Percentiles rank a stretch among this genome's conserved stretches.
Conservation (phyloP, 2,797 vertebrate genomes). For the Melanotaenia maccullochi region DNA sequence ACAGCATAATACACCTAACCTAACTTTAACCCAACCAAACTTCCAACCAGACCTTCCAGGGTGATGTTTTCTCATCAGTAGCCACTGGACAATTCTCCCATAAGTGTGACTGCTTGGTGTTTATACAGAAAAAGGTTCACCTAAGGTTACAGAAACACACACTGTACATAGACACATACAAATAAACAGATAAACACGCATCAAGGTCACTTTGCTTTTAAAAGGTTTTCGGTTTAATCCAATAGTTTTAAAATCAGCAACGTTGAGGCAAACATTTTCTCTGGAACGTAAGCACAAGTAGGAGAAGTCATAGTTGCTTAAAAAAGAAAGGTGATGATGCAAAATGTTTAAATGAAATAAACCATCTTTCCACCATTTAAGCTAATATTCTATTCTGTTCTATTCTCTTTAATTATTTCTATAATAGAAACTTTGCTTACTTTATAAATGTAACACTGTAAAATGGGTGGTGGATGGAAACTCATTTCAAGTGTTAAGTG, state of each 20-base stretch:
- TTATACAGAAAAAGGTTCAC: neutral
- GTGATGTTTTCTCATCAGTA: too few relatives aligned
- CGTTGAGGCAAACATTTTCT: neutral
- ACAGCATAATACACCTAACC: too few relatives aligned
- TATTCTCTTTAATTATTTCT: slow-evolving; percentile 37
- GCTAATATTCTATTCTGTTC: neutral
- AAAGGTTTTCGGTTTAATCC: neutral
- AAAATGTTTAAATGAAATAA: neutral
- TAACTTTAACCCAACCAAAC: too few relatives aligned
- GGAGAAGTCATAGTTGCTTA: neutral
- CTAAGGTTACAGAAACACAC: neutral
- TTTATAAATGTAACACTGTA: slow-evolving; percentile 21
- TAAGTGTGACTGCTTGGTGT: neutral
- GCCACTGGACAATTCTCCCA: too few relatives aligned
- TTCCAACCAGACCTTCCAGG: too few relatives aligned
- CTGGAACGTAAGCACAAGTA: neutral
- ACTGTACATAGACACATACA: neutral
- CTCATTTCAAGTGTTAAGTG: slow-evolving; percentile 14
- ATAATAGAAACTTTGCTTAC: slow-evolving; percentile 26
- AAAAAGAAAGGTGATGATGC: neutral
- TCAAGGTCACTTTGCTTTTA: neutral
- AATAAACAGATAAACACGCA: slow-evolving; percentile 4
- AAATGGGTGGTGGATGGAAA: slow-evolving; percentile 15
- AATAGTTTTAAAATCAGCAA: neutral
- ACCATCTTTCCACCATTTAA: neutral